phyloP scores from a whole-genome alignment of 2,113 vertebrate species.

The Notothenia coriiceps region DNA sequence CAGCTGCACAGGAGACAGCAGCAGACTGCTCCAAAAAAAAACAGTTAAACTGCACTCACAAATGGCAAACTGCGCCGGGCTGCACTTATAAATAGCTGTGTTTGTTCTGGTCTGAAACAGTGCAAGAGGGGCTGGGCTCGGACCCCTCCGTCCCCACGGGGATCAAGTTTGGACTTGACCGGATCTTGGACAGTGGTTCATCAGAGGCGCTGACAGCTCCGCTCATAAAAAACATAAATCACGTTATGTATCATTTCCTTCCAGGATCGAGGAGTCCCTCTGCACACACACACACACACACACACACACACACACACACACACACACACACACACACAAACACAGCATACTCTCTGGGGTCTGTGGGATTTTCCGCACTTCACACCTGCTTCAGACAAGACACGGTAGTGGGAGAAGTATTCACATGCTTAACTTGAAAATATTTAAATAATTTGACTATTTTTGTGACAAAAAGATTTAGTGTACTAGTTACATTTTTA shows the following conservation, averaged over 20 bases:
- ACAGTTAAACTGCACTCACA: constrained; percentile 76
- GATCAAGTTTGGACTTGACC: constrained; percentile 83
- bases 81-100: constrained; percentile 83
- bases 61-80: constrained; percentile 78
- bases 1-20: constrained; percentile 80
- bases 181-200: constrained; percentile 74
- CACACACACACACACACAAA: no score
- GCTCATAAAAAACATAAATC: constrained; percentile 62
- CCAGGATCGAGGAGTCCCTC: constrained; percentile 25
- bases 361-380: constrained; percentile 31
- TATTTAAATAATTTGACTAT: no score
- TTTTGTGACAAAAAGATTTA: no score
- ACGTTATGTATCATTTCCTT: constrained; percentile 69
- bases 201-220: constrained; percentile 70
- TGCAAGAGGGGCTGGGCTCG: constrained; percentile 53
- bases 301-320: no score
- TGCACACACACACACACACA: not conserved
- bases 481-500: no score
- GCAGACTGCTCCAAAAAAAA: constrained; percentile 59
- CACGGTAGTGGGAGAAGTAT: not conserved
- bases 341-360: constrained; percentile 15
- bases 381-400: constrained; percentile 34
- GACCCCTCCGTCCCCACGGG: constrained; percentile 77
- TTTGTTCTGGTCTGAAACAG: constrained; percentile 80
- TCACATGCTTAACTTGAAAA: no score